Evolutionary conservation across 2,797 vertebrate species (phyloP), one percentile per base, ranked within the genome.

Genomic region (Macroramphosus scolopax): DNA sequence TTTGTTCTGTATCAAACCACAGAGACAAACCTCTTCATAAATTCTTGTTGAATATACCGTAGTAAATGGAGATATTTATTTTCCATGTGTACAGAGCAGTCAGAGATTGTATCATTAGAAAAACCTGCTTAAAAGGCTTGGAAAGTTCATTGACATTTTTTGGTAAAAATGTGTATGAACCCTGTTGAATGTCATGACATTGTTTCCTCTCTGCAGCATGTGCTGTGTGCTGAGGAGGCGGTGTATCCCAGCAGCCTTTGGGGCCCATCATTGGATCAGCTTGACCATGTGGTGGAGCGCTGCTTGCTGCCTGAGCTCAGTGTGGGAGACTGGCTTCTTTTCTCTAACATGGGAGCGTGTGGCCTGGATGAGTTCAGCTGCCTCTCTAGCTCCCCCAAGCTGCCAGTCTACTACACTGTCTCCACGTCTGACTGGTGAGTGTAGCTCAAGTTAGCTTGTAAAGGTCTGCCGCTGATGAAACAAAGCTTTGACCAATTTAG

Each of bases 261-360:
- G 94, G 97, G 97, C 77, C 95, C 96, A 12, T 93, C 96, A 17
- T 92, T 92, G 87, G 97, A 99, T 75, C 89, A 92, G 65, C 91
- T 99, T 75, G 97, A 99, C 89, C 91, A 91, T 75, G 93, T 99
- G 77, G 91, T 98, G 80, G 96, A 98, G 86, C 91, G 78, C 74
- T 98, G 95, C 88, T 89, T 94, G 85, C 92, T 99, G 80, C 97
- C 96, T 0, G 95, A 99, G 85, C 77, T 99, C 78, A 88, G 89
- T 16, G 90, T 97, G 63, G 96, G 96, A 76, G 96, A 98, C 71
- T 99, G 97, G 97, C 91, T 99, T 62, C 90, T 95, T 72, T 99
- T 99, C 86, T 91, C 90, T 61, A 94, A 96, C 70, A 96, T 99
- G 93, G 97, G 95, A 65, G 91, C 90, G 42, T 92, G 91, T 25